Conservation (phyloP, 2,113 vertebrate genomes). For the Oophaga pumilio region DNA sequence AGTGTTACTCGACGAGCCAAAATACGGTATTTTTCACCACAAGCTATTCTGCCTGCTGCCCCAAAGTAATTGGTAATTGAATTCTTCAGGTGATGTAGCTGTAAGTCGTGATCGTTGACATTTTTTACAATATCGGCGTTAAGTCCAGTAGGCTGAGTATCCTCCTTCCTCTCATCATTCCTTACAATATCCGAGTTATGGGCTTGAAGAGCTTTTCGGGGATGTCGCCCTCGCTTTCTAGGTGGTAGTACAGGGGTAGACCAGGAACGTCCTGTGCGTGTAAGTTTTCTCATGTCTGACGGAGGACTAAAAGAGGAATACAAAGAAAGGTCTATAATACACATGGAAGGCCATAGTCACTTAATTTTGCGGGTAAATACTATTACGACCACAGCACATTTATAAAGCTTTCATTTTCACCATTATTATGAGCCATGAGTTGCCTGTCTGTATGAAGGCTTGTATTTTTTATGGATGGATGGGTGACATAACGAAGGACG, state of each 20-base stretch:
- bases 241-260: conserved; percentile 83
- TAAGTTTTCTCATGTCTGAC: conserved; percentile 86
- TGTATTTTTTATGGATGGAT: too few species aligned
- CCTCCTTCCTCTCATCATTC: conserved; percentile 80
- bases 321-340: not conserved
- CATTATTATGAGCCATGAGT: too few species aligned
- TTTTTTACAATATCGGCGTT: conserved; percentile 91
- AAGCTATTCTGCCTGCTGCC: conserved; percentile 94
- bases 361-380: too few species aligned
- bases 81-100: conserved; percentile 94
- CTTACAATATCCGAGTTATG: conserved; percentile 86
- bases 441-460: too few species aligned
- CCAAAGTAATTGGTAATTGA: conserved; percentile 98
- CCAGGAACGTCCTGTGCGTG: conserved; percentile 82
- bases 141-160: conserved; percentile 83
- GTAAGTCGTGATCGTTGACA: conserved; percentile 87
- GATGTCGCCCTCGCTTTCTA: conserved; percentile 86
- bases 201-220: conserved; percentile 85
- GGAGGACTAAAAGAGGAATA: conserved; percentile 63
- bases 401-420: too few species aligned
- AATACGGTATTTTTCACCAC: conserved; percentile 94
- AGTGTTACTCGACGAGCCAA: conserved; percentile 92
- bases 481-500: too few species aligned
- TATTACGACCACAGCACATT: too few species aligned
- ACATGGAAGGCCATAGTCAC: too few species aligned